A percentile compares a stretch with the other conserved stretches of the same genome.
Evolutionary conservation across 2,113 vertebrate species (phyloP).

Genomic region (Puffinus mauretanicus): DNA sequence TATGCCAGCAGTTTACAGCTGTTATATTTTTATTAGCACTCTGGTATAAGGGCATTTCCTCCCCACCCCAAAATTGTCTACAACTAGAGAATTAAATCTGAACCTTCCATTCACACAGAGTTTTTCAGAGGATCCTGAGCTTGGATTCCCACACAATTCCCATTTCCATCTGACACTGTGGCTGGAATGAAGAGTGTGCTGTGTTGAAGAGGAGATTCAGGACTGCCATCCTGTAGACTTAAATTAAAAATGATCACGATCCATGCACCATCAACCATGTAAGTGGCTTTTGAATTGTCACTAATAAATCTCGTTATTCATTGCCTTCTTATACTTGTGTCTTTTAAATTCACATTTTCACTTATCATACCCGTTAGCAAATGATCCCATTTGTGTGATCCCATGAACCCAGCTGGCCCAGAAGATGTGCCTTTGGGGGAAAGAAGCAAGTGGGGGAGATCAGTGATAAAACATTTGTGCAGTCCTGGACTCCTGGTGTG

Average conservation of each 20-base stretch:
- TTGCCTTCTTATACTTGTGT: neutral
- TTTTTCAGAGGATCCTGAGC: neutral
- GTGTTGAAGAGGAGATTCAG: neutral
- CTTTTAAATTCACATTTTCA: neutral
- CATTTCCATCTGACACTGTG: neutral
- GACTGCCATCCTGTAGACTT: neutral
- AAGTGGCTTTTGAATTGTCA: neutral
- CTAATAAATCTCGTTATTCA: neutral
- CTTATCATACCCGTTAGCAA: neutral
- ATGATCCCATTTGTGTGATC: neutral
- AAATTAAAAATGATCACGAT: neutral
- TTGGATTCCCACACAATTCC: neutral
- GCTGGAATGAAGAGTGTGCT: neutral
- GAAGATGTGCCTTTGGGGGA: neutral
- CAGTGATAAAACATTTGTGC: fast-evolving
- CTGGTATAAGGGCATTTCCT: neutral
- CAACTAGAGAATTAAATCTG: neutral
- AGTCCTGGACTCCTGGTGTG: neutral
- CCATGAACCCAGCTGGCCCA: neutral
- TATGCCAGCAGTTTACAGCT: neutral
- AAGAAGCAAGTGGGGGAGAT: neutral
- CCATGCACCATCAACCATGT: neutral
- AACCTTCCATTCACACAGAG: neutral
- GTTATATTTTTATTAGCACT: neutral
- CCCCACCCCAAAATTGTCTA: neutral